A percentile compares a stretch with the other conserved stretches of the same genome.
phyloP scores from a whole-genome alignment of 2,113 vertebrate genomes.

The Pipa parva region DNA sequence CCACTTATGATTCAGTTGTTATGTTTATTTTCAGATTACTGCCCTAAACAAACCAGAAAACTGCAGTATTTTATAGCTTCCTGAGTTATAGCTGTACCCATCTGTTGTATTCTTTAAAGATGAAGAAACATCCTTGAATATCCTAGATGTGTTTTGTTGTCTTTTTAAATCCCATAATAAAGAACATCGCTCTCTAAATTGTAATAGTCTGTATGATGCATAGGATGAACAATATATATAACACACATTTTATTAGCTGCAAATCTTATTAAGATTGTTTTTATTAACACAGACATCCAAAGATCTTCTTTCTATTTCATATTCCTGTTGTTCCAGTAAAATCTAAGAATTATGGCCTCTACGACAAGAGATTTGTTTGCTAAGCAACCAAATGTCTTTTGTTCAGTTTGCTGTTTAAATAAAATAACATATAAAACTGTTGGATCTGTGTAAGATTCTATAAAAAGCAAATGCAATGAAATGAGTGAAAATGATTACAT shows the following conservation, averaged over 20 bases:
- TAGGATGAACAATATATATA: too few relatives aligned
- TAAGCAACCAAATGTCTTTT: too few relatives aligned
- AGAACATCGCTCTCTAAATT: neutral
- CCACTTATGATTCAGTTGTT: too few relatives aligned
- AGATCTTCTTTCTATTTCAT: neutral
- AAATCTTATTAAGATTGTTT: too few relatives aligned
- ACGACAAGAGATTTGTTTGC: neutral
- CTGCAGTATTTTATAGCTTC: conserved; percentile 23
- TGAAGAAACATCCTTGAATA: conserved; percentile 9
- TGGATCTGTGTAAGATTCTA: neutral
- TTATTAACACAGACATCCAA: too few relatives aligned
- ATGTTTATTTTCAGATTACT: conserved; percentile 17
- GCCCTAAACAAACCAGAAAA: conserved; percentile 22
- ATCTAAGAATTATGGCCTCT: conserved; percentile 1
- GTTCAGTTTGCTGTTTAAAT: too few relatives aligned
- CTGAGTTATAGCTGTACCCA: conserved; percentile 11
- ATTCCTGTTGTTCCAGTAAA: neutral
- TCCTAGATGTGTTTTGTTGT: conserved; percentile 3
- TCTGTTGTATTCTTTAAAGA: conserved; percentile 14
- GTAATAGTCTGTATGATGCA: neutral
- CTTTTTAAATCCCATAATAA: conserved; percentile 13
- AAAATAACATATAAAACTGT: too few relatives aligned
- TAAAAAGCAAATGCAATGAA: neutral
- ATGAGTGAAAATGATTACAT: neutral
- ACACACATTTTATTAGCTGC: too few relatives aligned